phyloP scores from a whole-genome alignment of 2,113 vertebrate genomes.

The Sapayoa aenigma region DNA sequence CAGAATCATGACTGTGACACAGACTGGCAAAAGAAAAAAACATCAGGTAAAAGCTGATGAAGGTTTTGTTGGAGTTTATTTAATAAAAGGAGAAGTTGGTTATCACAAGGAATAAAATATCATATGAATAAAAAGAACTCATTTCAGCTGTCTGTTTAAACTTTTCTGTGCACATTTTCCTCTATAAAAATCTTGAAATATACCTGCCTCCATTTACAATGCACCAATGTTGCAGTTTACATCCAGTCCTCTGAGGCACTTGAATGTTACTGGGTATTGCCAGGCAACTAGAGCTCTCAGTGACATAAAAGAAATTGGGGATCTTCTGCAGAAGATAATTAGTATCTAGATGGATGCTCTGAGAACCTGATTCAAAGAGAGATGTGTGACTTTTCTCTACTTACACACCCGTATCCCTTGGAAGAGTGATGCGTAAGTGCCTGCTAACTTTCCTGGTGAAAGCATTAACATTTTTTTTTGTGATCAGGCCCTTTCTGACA shows the following conservation, averaged over 20 bases:
- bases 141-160: conserved; percentile 12
- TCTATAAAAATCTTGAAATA: conserved; percentile 8
- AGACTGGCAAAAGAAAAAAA: not conserved
- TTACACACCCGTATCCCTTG: conserved; percentile 2
- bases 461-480: conserved; percentile 20
- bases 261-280: conserved; percentile 22
- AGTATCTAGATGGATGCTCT: conserved; percentile 35
- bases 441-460: conserved; percentile 37
- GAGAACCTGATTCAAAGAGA: conserved; percentile 33
- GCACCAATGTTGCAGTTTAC: not conserved
- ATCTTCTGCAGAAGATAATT: conserved; percentile 44
- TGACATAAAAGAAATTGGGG: conserved; percentile 46
- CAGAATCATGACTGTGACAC: not conserved
- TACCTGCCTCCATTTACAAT: not conserved
- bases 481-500: conserved; percentile 42
- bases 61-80: not conserved
- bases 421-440: not conserved
- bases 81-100: conserved; percentile 2
- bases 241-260: conserved; percentile 11
- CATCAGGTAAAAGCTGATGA: not conserved
- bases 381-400: not conserved
- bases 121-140: conserved; percentile 3
- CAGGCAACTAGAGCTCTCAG: conserved; percentile 6
- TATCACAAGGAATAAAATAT: conserved; percentile 49
- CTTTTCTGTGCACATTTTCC: not conserved